A percentile compares a stretch with the other conserved stretches of the same genome.
phyloP scores from a whole-genome alignment of 2,888 invertebrate species.

The Ceraclea dissimilis region DNA sequence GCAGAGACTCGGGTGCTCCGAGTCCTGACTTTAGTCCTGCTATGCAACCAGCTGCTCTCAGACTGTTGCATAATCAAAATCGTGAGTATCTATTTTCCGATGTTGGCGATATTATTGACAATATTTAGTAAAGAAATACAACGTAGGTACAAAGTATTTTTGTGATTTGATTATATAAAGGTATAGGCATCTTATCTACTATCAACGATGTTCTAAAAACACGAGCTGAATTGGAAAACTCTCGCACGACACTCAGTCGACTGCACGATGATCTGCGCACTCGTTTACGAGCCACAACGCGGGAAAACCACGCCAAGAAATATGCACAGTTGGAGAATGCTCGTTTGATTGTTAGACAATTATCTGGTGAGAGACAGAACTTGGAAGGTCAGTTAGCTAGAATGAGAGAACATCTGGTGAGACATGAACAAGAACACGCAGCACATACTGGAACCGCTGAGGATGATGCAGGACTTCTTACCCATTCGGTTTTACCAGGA shows the following conservation, averaged over 20 bases:
- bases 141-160: too few relatives aligned
- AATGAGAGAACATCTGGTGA: conserved; percentile 40
- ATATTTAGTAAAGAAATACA: too few relatives aligned
- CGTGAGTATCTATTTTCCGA: conserved; percentile 28
- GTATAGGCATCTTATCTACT: conserved; percentile 42
- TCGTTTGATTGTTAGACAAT: background rate
- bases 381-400: conserved; percentile 37
- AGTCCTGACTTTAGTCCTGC: conserved; percentile 36
- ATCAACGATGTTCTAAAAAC: conserved; percentile 45
- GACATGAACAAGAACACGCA: conserved; percentile 40
- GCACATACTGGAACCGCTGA: conserved; percentile 26
- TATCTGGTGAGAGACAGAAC: conserved; percentile 10
- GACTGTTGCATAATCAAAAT: conserved; percentile 42
- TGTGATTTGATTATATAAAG: too few relatives aligned
- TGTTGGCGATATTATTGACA: background rate
- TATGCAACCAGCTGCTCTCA: conserved; percentile 39
- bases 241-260: conserved; percentile 36
- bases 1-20: conserved; percentile 40
- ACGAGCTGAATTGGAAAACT: conserved; percentile 40
- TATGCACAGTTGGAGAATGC: conserved; percentile 9
- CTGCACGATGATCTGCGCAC: conserved; percentile 41
- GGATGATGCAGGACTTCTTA: conserved; percentile 2
- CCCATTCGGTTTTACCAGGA: conserved; percentile 35
- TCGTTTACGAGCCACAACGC: conserved; percentile 39
- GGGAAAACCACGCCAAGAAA: conserved; percentile 37